Percentiles rank a stretch among this genome's conserved stretches.
These are phyloP conservation scores for Pempheris klunzingeri DNA, from an alignment of 2,797 vertebrate species.

Conservation along the genomic window DNA sequence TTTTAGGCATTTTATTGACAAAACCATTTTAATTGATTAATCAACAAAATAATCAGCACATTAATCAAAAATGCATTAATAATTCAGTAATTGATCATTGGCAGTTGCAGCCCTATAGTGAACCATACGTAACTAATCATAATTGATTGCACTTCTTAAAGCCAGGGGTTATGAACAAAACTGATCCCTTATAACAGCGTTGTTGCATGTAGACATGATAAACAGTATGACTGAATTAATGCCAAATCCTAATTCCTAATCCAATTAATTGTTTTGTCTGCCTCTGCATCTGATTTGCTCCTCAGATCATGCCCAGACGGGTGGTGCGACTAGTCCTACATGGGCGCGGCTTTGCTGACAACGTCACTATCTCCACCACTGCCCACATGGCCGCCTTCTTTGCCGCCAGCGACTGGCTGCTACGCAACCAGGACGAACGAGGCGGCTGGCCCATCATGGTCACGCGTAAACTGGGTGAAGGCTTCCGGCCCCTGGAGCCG, in stretches of 20 bases:
- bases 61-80: not conserved
- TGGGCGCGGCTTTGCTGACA: constrained; percentile 93
- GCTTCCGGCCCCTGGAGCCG: constrained; percentile 94
- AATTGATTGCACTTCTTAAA: not conserved
- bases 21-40: not conserved
- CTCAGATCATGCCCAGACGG: constrained; percentile 91
- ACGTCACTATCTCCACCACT: constrained; percentile 94
- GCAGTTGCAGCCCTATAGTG: not conserved
- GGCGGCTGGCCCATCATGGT: constrained; percentile 99
- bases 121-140: not conserved
- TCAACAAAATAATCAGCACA: not conserved
- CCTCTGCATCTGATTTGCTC: not conserved
- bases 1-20: not conserved
- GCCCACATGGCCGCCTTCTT: constrained; percentile 97
- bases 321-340: constrained; percentile 89
- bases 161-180: not conserved
- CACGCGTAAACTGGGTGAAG: constrained; percentile 95
- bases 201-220: not conserved
- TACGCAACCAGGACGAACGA: constrained; percentile 95
- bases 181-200: too few species aligned
- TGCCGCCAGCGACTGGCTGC: constrained; percentile 94
- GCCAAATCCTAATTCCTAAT: not conserved
- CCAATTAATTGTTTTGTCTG: not conserved
- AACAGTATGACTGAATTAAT: not conserved
- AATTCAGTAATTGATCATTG: not conserved